Conservation (phyloP, 1,140 invertebrate genomes). For the Maconellicoccus hirsutus region DNA sequence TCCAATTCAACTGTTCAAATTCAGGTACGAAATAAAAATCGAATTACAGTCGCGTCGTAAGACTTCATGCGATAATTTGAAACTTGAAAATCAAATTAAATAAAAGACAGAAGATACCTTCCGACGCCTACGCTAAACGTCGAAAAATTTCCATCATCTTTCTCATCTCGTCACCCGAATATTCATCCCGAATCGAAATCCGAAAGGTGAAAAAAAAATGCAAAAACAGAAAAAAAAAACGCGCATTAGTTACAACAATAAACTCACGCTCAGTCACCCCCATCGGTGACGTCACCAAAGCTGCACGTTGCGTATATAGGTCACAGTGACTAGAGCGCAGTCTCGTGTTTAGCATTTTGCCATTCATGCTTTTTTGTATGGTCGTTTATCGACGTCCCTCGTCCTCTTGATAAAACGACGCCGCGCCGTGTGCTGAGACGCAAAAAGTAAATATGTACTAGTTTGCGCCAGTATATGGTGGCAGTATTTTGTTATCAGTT, state of each 20-base stretch:
- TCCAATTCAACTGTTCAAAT: too few relatives aligned
- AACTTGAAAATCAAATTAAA: too few relatives aligned
- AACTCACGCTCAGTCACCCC: neutral
- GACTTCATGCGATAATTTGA: too few relatives aligned
- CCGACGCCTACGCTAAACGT: too few relatives aligned
- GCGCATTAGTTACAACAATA: neutral
- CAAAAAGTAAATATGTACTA: constrained; percentile 10
- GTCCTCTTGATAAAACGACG: constrained; percentile 2
- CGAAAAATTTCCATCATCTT: too few relatives aligned
- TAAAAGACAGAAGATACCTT: too few relatives aligned
- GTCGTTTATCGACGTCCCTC: neutral
- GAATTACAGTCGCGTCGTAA: too few relatives aligned
- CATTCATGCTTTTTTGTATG: constrained; percentile 4
- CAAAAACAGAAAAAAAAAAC: too few relatives aligned
- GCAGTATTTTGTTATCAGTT: constrained; percentile 1
- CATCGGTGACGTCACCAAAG: neutral
- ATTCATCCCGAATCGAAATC: too few relatives aligned
- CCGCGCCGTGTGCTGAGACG: neutral
- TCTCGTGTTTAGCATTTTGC: neutral
- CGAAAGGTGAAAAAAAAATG: too few relatives aligned
- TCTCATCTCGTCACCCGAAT: too few relatives aligned
- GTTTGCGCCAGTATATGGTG: neutral
- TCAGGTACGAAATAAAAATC: too few relatives aligned
- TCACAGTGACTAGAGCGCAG: constrained; percentile 2
- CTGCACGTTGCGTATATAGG: neutral